phyloP scores from a whole-genome alignment of 2,888 invertebrate genomes.

The Drosophila macrospina region DNA sequence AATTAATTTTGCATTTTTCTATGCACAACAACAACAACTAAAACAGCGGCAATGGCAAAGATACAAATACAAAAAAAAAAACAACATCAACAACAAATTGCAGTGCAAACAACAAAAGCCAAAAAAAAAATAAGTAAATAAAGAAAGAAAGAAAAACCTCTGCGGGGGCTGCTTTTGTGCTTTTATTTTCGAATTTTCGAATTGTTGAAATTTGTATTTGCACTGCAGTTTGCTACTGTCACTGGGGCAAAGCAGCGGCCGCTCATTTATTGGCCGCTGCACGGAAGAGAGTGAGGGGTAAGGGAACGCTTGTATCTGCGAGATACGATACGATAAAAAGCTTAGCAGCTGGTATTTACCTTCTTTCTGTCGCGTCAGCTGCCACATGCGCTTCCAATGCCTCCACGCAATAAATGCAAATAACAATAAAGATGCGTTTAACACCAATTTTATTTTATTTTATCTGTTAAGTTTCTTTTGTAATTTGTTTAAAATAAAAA shows the following conservation, averaged over 20 bases:
- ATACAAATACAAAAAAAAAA: constrained; percentile 18
- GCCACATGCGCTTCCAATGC: constrained; percentile 30
- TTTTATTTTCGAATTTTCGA: constrained; percentile 60
- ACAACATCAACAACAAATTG: constrained; percentile 48
- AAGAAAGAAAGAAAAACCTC: constrained; percentile 5
- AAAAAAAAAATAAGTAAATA: constrained; percentile 31
- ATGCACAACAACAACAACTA: constrained; percentile 20
- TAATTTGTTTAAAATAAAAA: constrained; percentile 8
- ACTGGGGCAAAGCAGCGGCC: constrained; percentile 19
- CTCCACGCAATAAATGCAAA: constrained; percentile 39
- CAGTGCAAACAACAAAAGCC: constrained; percentile 43
- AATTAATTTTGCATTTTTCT: constrained; percentile 49
- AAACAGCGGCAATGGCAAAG: constrained; percentile 48
- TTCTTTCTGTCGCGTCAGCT: constrained; percentile 40
- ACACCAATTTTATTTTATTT: constrained; percentile 29
- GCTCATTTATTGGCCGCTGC: not conserved
- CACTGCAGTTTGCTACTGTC: constrained; percentile 54
- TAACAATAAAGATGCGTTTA: constrained; percentile 61
- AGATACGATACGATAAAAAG: constrained; percentile 62
- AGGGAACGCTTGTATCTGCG: constrained; percentile 40
- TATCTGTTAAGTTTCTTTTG: constrained; percentile 6
- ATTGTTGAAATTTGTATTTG: constrained; percentile 52
- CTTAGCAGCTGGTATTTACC: constrained; percentile 57
- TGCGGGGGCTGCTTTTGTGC: constrained; percentile 25
- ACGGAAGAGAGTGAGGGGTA: not conserved